Evolutionary conservation across 2,113 vertebrate genomes (phyloP), one percentile per base, ranked within the genome.

Genomic region (Festucalex cinctus): DNA sequence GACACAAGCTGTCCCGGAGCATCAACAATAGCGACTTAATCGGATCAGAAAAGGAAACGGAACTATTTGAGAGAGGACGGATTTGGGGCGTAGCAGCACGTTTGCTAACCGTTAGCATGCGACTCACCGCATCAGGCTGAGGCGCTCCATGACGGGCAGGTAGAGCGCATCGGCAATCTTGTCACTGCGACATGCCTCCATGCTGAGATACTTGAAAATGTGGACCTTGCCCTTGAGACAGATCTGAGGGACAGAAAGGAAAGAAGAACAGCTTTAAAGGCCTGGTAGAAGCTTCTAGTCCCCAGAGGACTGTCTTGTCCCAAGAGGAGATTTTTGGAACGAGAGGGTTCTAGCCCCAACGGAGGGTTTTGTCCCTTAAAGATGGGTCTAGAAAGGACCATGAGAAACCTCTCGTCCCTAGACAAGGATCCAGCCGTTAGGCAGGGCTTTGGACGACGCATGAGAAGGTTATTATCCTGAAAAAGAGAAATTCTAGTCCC

Each of bases 191-290:
- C 96, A 98, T 0, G 95, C 94, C 71, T 98, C 94, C 43, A 97
- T 94, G 76, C 90, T 92, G 85, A 98, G 91, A 56, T 97, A 98
- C 81, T 98, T 98, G 83, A 98, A 98, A 87, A 98, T 97, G 88
- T 98, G 96, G 71, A 97, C 94, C 86, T 94, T 97, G 2, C 96
- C 96, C 84, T 96, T 98, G 39, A 95, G 94, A 79, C 96, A 98
- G 85, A 98, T 95, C 96, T 98, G 84, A 39, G 65, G 20, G 20
- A 19, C 0, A 4, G 53, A 13, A 13, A 6, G 13, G 3, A 54
- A 12, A 6, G 67, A 9, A 24, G 64, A 3, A 36, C 12, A 59
- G 26, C 32, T 9, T 65, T 44, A 44, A n/a, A 28, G 26, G 16
- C 54, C 24, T 6, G 13, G 16, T 2, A 56, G 22, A 28, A 48